Evolutionary conservation across 1,140 invertebrate species (phyloP), one percentile per base, ranked within the genome.

Genomic region (Geopemphigus sp.): DNA sequence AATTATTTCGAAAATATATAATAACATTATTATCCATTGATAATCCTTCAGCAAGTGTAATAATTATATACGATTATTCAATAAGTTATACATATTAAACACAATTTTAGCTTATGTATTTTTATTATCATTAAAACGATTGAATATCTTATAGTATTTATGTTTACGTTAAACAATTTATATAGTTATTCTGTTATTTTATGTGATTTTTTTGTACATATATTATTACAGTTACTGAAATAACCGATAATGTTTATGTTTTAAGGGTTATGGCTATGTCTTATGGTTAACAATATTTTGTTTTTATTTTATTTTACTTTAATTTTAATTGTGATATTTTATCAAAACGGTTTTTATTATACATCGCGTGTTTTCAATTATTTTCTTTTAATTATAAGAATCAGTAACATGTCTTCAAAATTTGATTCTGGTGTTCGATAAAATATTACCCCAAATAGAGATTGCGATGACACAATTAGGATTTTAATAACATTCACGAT

Each of bases 241-340:
- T 1, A 50, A 76, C 59, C 17, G 54, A 45, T 74, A 12, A 47
- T 76, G n/a, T 76, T n/a, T 19, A 4, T 8, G 5, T 24, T 61
- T 78, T 47, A 63, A 61, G n/a, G 74, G 74, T 78, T 78, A 78
- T 63, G 74, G 74, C 74, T 78, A 78, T 78, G 17, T 78, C 56
- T 78, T 50, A 78, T 47, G 74, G 74, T 78, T 78, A 63, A 78
- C 8, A 59, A 74, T 74, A 61, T 78, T 61, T 63, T 78, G 57
- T 63, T 78, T 78, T 59, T 76, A 39, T 61, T 78, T 78, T 61
- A 50, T 68, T 50, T 68, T 39, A 68, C 17, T 78, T 78, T 63
- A 61, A 78, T 26, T 59, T 59, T 78, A 61, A 61, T 61, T 78
- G 74, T 78, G 74, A 78, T 78, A 78, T 78, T 78, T 78, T 78